Evolutionary conservation across 2,797 vertebrate genomes (phyloP), one percentile per base, ranked within the genome.

Genomic region (Myripristis jacobus): DNA sequence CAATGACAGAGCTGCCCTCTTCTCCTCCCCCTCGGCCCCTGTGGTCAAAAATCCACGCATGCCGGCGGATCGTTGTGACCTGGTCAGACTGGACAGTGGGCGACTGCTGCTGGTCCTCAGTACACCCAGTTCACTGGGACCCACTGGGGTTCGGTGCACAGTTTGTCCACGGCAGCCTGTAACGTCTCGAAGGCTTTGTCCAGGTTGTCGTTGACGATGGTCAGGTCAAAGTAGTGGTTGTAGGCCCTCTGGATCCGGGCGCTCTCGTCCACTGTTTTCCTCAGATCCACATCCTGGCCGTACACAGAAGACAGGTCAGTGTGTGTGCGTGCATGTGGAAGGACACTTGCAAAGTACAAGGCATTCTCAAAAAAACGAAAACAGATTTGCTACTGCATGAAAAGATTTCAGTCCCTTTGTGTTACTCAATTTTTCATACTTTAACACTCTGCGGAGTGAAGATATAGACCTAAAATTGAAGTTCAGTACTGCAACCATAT

Each of bases 61-160:
- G 68, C 77, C 22, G 70, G 38, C 34, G 65, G 50, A 67, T 69
- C 80, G 59, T 22, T 57, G 66, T 38, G 72, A 73, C 83, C 72
- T 55, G 24, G 55, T 58, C 19, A 56, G 34, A n/a, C 47, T 57
- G 36, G 57, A 58, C 57, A 16, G 54, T 12, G 13, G 58, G 63
- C 65, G 52, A 25, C 27, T 3, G 56, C 3, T 16, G 34, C 22
- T 9, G 44, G 59, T 66, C 60, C 54, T 98, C 94, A 99, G 77
- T 99, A 99, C 46, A 99, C 97, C 98, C 98, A 99, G 93, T 94
- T 98, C 72, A 99, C 97, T 0, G 98, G 98, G 70, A 99, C 97
- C 98, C 98, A 99, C 92, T 99, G 98, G 0, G 95, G 93, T 55
- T 98, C 96, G 55, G 90, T 82, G 87, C 94, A 92, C 89, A 99